Base-by-base conservation (phyloP, 2,113 vertebrate genomes). In the Dicaeum eximium region DNA sequence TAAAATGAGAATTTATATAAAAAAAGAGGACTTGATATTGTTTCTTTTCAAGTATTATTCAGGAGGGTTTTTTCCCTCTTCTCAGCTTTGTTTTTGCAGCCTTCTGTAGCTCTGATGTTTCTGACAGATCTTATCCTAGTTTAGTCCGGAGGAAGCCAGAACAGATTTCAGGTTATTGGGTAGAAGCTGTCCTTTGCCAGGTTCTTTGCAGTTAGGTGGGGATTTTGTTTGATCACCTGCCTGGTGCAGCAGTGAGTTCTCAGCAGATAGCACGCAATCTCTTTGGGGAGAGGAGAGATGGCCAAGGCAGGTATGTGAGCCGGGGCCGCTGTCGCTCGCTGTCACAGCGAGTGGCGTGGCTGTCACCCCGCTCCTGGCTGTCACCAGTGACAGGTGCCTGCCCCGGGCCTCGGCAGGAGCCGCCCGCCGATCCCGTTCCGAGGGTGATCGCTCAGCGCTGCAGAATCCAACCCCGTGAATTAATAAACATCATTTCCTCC, bases 341-440 rank as follows among this genome's bases (percentile, higher is more conserved):
- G 88, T 96, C 86, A 91, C 71, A 25, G 31, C 27, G 35, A 65
- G 65, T 2, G 22, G 16, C 16, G 1, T 62, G 66, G 91, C 91
- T 56, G 19, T 96, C 89, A 94, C 80, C 6, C 69, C 3, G 21
- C 70, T 31, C 38, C 80, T 44, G 54, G 23, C 90, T 27, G 14
- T 85, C 83, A 33, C 88, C 57, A 91, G 67, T 97, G 97, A 96
- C 86, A 95, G 95, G 94, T 61, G 94, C 90, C 81, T 5, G 50
- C 28, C 84, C 77, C 92, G 85, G 92, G 42, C 78, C 67, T 82
- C 1, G 1, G 50, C 6, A 33, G 91, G 62, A 90, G 38, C 90
- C 35, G 51, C 82, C 89, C 6, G 92, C 81, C 92, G 79, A 57
- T 86, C 89, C 21, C 44, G 48, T 86, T 92, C 84, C 57, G 10